phyloP scores from a whole-genome alignment of 2,888 invertebrate species.

The Parelbella ahira region DNA sequence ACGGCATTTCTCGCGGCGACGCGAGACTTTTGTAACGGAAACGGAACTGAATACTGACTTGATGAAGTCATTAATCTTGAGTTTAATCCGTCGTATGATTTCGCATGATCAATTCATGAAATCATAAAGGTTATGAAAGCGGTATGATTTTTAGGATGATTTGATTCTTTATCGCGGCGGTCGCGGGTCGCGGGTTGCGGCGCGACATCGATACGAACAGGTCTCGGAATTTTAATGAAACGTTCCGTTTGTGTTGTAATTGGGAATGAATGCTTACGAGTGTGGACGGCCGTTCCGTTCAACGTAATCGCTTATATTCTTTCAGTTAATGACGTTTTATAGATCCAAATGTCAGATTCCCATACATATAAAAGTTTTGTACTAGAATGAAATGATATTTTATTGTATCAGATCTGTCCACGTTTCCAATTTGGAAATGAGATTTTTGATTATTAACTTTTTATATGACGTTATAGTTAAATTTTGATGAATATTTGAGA shows the following conservation, averaged over 20 bases:
- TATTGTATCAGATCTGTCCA: slow-evolving; percentile 26
- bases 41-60: slow-evolving; percentile 29
- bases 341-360: slow-evolving; percentile 23
- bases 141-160: slow-evolving; percentile 17
- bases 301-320: slow-evolving; percentile 24
- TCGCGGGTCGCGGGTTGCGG: slow-evolving; percentile 13
- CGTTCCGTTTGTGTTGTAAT: slow-evolving; percentile 27
- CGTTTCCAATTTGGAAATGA: slow-evolving; percentile 22
- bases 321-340: slow-evolving; percentile 28
- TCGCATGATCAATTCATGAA: slow-evolving; percentile 17
- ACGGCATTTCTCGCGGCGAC: slow-evolving; percentile 36
- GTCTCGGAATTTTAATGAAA: slow-evolving; percentile 29
- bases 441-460: slow-evolving; percentile 19
- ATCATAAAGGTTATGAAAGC: slow-evolving; percentile 19
- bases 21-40: slow-evolving; percentile 21
- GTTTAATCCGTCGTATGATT: slow-evolving; percentile 20
- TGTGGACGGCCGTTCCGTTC: slow-evolving; percentile 26
- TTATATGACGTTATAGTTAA: slow-evolving; percentile 23
- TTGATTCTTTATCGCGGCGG: slow-evolving; percentile 10
- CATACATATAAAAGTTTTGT: slow-evolving; percentile 18
- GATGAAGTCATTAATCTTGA: slow-evolving; percentile 30
- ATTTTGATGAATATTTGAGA: slow-evolving; percentile 25
- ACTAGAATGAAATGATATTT: slow-evolving; percentile 22
- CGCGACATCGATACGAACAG: slow-evolving; percentile 17
- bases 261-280: slow-evolving; percentile 29